phyloP scores from a whole-genome alignment of 2,888 invertebrate genomes.

The Steinernema hermaphroditum region DNA sequence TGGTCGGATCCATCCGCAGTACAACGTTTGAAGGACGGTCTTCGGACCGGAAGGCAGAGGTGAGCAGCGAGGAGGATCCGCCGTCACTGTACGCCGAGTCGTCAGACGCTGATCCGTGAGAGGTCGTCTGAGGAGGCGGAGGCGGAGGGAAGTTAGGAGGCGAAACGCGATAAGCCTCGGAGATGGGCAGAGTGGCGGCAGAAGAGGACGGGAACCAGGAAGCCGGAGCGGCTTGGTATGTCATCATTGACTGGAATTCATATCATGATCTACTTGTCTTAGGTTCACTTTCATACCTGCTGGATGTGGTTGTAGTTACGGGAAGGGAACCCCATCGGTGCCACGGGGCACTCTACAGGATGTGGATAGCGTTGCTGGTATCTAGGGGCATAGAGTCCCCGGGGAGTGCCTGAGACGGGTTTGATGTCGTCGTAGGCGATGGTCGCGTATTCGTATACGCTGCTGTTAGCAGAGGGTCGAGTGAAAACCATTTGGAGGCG shows the following conservation, averaged over 20 bases:
- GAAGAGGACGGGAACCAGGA: conserved; percentile 16
- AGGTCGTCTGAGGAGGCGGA: conserved; percentile 32
- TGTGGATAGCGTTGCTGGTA: background rate
- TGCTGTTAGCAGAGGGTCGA: conserved; percentile 24
- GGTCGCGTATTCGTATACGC: conserved; percentile 54
- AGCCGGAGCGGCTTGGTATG: background rate
- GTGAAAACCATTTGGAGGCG: background rate
- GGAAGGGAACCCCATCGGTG: conserved; percentile 36
- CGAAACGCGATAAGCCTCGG: conserved; percentile 14
- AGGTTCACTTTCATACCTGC: background rate
- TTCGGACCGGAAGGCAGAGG: conserved; percentile 6
- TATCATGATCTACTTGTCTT: background rate
- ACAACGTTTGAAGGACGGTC: conserved; percentile 30
- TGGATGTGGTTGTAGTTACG: conserved; percentile 46
- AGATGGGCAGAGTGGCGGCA: conserved; percentile 20
- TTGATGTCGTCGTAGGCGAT: conserved; percentile 56
- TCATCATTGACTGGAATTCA: background rate
- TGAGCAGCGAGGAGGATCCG: conserved; percentile 46
- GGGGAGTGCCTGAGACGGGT: conserved; percentile 16
- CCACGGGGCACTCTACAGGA: background rate
- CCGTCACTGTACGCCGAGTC: conserved; percentile 59
- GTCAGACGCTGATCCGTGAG: conserved; percentile 42
- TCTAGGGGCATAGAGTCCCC: conserved; percentile 28
- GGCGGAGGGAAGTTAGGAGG: conserved; percentile 37
- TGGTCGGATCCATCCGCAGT: conserved; percentile 39